Evolutionary conservation across 2,888 invertebrate species (phyloP), one percentile per base, ranked within the genome.

Genomic region (Agriopis aurantiaria): DNA sequence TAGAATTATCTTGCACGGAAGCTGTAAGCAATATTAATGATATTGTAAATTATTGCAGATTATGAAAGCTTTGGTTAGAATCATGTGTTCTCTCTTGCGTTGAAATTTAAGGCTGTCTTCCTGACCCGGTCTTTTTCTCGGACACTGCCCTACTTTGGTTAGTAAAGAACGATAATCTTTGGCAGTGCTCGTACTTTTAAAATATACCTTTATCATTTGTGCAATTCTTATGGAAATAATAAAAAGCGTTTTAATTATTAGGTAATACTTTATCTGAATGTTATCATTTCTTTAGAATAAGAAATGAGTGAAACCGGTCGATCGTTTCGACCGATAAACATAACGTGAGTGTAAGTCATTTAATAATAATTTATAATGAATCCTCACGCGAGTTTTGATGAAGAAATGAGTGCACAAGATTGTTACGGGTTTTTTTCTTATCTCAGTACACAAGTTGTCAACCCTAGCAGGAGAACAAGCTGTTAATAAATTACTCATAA

Each of bases 401-500:
- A 55, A 33, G 3, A 23, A 40, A 17, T 40, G 2, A 55, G 12
- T n/a, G 11, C 40, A 33, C 45, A 45, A 58, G 17, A 58, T 7
- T 45, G 17, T 45, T 11, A 8, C 45, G 12, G 7, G 6, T 23
- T 45, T 17, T 57, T 8, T 12, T 9, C 17, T 11, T 17, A 11
- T 45, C 9, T 57, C 17, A 11, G 6, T 40, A 14, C 9, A 8
- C 12, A 43, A 62, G 12, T 8, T 17, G 23, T 9, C 33, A 64
- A 48, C 69, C 69, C 65, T 65, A 61, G 1, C 45, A 12, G 3
- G 61, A 45, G 59, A 63, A 63, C 63, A 48, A 62, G 59, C 49
- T 68, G 62, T 69, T 75, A 78, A 80, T 81, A 80, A 81, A 78
- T 78, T 75, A 68, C 75, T 71, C 68, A 78, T 78, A 63, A 78